Percentiles rank a stretch among this genome's conserved stretches.
phyloP scores from a whole-genome alignment of 2,113 vertebrate genomes.

The Cromileptes altivelis region DNA sequence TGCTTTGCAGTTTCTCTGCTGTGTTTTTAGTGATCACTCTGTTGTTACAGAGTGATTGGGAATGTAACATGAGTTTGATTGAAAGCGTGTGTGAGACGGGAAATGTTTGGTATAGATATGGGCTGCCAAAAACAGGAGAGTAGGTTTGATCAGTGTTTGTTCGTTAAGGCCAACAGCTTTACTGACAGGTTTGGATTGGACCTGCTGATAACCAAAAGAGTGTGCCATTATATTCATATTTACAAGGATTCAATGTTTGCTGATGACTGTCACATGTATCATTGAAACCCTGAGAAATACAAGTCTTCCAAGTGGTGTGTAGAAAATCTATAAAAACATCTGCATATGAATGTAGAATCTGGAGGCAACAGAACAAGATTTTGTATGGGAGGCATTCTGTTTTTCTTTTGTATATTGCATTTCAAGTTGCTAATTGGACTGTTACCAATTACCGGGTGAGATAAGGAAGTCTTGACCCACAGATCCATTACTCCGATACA shows the following conservation, averaged over 20 bases:
- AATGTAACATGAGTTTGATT: constrained; percentile 14
- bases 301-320: no score
- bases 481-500: no score
- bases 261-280: background rate
- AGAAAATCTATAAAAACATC: no score
- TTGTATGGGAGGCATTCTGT: no score
- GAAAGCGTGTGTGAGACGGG: background rate
- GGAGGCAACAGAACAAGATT: no score
- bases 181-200: background rate
- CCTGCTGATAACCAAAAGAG: background rate
- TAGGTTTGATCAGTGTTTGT: background rate
- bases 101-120: background rate
- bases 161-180: background rate
- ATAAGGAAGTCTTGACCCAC: no score
- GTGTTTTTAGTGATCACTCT: constrained; percentile 8
- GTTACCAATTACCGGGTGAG: no score
- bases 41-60: constrained; percentile 5
- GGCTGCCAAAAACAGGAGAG: background rate
- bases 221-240: background rate
- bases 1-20: constrained; percentile 35
- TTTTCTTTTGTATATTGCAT: no score
- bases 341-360: no score
- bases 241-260: background rate
- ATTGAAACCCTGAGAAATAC: background rate
- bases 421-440: no score